These are phyloP conservation scores for Tachystola acroxantha DNA, from an alignment of 2,888 invertebrate species.

Conservation along the genomic window DNA sequence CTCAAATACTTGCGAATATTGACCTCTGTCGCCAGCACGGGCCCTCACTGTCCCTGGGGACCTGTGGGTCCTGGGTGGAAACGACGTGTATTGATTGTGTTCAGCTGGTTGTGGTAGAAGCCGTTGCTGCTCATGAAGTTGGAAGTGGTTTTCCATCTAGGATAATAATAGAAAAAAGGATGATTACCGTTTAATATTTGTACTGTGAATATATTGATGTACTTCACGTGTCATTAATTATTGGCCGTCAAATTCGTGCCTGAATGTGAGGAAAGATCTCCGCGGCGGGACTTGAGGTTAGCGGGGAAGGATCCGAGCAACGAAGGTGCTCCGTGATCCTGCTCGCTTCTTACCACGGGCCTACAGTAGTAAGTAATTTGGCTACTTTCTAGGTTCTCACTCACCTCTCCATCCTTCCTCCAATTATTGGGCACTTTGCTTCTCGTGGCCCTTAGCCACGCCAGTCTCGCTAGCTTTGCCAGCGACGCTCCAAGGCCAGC, in stretches of 20 bases:
- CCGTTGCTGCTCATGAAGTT: constrained; percentile 70
- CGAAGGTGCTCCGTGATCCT: too few species aligned
- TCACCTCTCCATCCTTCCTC: constrained; percentile 64
- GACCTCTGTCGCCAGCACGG: constrained; percentile 64
- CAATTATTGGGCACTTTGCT: constrained; percentile 61
- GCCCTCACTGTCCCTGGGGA: constrained; percentile 58
- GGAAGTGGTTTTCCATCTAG: constrained; percentile 67
- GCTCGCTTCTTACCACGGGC: too few species aligned
- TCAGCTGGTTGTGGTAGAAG: constrained; percentile 62
- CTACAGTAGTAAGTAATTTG: too few species aligned
- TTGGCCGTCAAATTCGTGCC: too few species aligned
- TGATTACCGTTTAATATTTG: too few species aligned
- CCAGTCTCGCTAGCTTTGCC: constrained; percentile 85
- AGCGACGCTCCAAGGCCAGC: constrained; percentile 90
- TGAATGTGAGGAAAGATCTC: too few species aligned
- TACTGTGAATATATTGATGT: too few species aligned
- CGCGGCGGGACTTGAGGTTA: too few species aligned
- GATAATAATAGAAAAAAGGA: too few species aligned
- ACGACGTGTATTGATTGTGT: constrained; percentile 70
- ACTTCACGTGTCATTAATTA: too few species aligned
- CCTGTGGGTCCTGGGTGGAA: constrained; percentile 52
- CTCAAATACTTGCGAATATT: constrained; percentile 77
- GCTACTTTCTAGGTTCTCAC: too few species aligned
- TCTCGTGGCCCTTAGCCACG: constrained; percentile 64
- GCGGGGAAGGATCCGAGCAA: too few species aligned